These are phyloP conservation scores for Scaptomyza flava DNA, from an alignment of 2,888 invertebrate genomes.

Conservation along the genomic window DNA sequence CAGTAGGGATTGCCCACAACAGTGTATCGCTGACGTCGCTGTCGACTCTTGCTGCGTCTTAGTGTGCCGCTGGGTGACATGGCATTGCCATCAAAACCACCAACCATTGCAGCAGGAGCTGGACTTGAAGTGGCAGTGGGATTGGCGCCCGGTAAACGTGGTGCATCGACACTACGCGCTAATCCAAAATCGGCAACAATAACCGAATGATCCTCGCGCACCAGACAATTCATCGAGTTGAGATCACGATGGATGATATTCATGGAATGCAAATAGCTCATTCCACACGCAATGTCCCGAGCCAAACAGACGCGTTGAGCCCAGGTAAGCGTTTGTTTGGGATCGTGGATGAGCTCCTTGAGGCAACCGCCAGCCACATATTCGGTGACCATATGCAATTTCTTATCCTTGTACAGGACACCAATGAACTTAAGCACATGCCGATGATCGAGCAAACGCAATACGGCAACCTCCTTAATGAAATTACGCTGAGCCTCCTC, in stretches of 20 bases:
- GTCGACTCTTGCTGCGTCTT: conserved; percentile 86
- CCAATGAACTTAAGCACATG: conserved; percentile 97
- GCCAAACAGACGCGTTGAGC: conserved; percentile 92
- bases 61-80: conserved; percentile 84
- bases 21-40: conserved; percentile 94
- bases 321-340: conserved; percentile 90
- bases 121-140: conserved; percentile 18
- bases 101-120: not conserved
- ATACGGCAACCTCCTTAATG: conserved; percentile 96
- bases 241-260: conserved; percentile 97
- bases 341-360: conserved; percentile 92
- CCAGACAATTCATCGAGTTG: conserved; percentile 97
- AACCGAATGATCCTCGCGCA: conserved; percentile 94
- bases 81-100: conserved; percentile 25
- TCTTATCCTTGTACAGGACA: conserved; percentile 95
- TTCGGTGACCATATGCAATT: conserved; percentile 96
- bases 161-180: conserved; percentile 89
- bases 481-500: conserved; percentile 97
- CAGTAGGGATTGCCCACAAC: conserved; percentile 99
- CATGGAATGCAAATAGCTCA: conserved; percentile 97
- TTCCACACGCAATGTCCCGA: conserved; percentile 95
- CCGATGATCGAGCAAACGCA: conserved; percentile 94
- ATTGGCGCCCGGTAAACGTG: conserved; percentile 52
- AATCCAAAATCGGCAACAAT: conserved; percentile 98
- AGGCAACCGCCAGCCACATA: conserved; percentile 96